Evolutionary conservation across 1,140 invertebrate species (phyloP).

Genomic region (Chelonus insularis): DNA sequence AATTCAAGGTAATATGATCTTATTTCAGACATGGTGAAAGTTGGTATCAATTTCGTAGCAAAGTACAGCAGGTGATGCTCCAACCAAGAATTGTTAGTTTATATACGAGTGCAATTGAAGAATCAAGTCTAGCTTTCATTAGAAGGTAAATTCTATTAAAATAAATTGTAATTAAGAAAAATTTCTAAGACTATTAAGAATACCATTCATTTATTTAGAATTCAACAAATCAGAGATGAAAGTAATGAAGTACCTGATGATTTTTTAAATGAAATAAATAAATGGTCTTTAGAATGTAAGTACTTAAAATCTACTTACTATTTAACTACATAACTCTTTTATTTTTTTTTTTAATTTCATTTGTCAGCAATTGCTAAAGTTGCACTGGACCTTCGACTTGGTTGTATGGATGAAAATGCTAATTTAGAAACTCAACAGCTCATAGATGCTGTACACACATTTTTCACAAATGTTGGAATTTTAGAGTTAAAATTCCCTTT

Average conservation of each 20-base stretch:
- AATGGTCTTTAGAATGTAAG: slow-evolving; percentile 89
- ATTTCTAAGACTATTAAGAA: too few relatives aligned
- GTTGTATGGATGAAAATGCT: slow-evolving; percentile 70
- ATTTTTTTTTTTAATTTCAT: slow-evolving; percentile 25
- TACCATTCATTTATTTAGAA: too few relatives aligned
- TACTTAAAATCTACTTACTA: slow-evolving; percentile 36
- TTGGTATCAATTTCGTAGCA: slow-evolving; percentile 79
- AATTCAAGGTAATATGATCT: slow-evolving; percentile 23
- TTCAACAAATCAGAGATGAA: slow-evolving; percentile 68
- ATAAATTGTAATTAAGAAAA: slow-evolving; percentile 8
- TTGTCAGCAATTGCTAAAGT: slow-evolving; percentile 76
- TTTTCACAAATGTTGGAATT: slow-evolving; percentile 78
- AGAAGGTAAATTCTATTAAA: slow-evolving; percentile 61
- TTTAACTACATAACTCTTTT: slow-evolving; percentile 1
- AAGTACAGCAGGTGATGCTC: slow-evolving; percentile 82
- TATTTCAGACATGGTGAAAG: slow-evolving; percentile 74
- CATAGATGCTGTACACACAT: slow-evolving; percentile 76
- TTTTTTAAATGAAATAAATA: slow-evolving; percentile 82
- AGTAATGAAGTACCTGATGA: slow-evolving; percentile 72
- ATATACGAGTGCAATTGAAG: slow-evolving; percentile 73
- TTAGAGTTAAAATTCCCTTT: slow-evolving; percentile 79
- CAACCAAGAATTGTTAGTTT: slow-evolving; percentile 75
- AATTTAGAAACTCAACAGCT: slow-evolving; percentile 71
- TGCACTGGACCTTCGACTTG: slow-evolving; percentile 77
- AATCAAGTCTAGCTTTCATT: slow-evolving; percentile 74